Conservation (phyloP, 1,140 invertebrate genomes). For the Uloborus diversus region DNA sequence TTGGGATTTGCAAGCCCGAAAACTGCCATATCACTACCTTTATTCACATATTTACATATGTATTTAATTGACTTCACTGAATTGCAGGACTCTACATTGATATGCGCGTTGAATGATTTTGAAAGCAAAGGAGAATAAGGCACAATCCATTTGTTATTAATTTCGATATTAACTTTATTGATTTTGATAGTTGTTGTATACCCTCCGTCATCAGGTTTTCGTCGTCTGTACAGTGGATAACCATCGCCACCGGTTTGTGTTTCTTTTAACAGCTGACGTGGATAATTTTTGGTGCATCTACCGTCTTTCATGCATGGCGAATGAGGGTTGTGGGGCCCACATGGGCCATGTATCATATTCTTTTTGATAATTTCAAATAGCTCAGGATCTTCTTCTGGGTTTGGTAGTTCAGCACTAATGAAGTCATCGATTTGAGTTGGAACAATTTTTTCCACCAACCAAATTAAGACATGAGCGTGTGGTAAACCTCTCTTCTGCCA, state of each 20-base stretch:
- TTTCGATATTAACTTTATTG: neutral
- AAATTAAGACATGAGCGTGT: slow-evolving; percentile 63
- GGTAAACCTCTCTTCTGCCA: slow-evolving; percentile 67
- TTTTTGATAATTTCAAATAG: slow-evolving; percentile 50
- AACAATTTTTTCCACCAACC: slow-evolving; percentile 2
- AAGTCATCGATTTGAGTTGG: slow-evolving; percentile 18
- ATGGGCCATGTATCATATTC: slow-evolving; percentile 59
- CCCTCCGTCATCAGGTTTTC: slow-evolving; percentile 9
- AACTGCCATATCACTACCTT: slow-evolving; percentile 60
- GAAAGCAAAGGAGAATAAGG: slow-evolving; percentile 63
- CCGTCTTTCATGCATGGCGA: slow-evolving; percentile 59
- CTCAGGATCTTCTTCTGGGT: slow-evolving; percentile 19
- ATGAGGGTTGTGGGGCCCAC: slow-evolving; percentile 55
- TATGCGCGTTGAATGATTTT: slow-evolving; percentile 67
- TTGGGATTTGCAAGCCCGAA: neutral
- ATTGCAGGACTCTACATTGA: slow-evolving; percentile 69
- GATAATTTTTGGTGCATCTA: slow-evolving; percentile 57
- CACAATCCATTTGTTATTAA: slow-evolving; percentile 32
- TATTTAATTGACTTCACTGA: slow-evolving; percentile 70
- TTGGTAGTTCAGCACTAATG: slow-evolving; percentile 50
- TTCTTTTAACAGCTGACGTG: slow-evolving; percentile 5
- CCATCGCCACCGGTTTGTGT: slow-evolving; percentile 32
- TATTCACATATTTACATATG: slow-evolving; percentile 58
- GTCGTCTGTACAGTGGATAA: slow-evolving; percentile 20
- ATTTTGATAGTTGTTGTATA: neutral